Conservation (phyloP, 2,888 invertebrate genomes). For the Itoplectis maculator region DNA sequence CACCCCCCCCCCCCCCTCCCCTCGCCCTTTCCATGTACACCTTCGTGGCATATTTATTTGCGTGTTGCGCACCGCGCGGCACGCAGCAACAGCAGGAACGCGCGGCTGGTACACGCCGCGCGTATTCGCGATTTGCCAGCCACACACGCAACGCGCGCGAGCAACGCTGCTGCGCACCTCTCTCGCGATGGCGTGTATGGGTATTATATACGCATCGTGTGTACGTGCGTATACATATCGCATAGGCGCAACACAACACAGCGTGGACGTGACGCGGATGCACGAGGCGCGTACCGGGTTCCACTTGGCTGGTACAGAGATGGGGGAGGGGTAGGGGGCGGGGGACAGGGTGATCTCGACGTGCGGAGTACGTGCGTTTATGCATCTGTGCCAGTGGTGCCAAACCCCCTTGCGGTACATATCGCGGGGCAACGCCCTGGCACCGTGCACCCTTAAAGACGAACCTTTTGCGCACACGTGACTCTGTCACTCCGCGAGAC, state of each 20-base stretch:
- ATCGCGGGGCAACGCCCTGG: conserved; percentile 83
- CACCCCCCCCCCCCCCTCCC: conserved; percentile 24
- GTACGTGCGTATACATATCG: conserved; percentile 22
- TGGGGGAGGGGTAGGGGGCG: too few species aligned
- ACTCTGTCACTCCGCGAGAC: too few species aligned
- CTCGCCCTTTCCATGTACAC: conserved; percentile 66
- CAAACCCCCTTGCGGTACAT: conserved; percentile 77
- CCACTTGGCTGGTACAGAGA: conserved; percentile 20
- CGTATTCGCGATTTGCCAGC: conserved; percentile 63
- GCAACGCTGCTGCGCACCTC: conserved; percentile 62
- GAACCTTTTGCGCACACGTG: too few species aligned
- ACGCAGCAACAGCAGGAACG: too few species aligned
- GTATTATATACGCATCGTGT: conserved; percentile 21
- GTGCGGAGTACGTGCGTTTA: conserved; percentile 71
- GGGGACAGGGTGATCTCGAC: conserved; percentile 39
- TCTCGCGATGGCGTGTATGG: conserved; percentile 1
- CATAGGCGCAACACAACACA: conserved; percentile 17
- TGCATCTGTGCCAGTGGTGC: conserved; percentile 84
- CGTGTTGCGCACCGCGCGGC: conserved; percentile 77
- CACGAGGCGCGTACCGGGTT: conserved; percentile 29
- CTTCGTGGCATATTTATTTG: conserved; percentile 83
- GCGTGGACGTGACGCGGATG: conserved; percentile 39
- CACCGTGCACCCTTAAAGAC: conserved; percentile 79
- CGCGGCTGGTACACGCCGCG: conserved; percentile 68
- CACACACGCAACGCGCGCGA: conserved; percentile 71